Evolutionary conservation across 2,888 invertebrate species (phyloP), one percentile per base, ranked within the genome.

Genomic region (Ochlodes sylvanus): DNA sequence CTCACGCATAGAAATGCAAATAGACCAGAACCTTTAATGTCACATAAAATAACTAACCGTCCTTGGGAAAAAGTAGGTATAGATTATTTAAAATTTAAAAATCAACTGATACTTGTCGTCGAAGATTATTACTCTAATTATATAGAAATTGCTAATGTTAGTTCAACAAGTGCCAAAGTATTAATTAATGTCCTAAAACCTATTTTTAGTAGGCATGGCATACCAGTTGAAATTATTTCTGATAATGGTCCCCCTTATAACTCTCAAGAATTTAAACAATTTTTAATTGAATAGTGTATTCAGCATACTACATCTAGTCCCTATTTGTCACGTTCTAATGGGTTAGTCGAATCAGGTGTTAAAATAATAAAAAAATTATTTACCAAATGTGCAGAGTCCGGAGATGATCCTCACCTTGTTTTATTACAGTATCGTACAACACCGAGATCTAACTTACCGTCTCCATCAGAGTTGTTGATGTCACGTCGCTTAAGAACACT

Each of bases 51-150:
- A 19, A n/a, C 56, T 73, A 73, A 17, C 12, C 9, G 52, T 58
- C 52, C 19, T 57, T 57, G 47, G 17, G 66, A 56, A 68, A 58
- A 60, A 72, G 75, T 60, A 64, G 73, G 73, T 64, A 64, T 74
- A 19, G 73, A 74, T 74, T 72, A 72, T 66, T 47, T 75, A 44
- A 69, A 73, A 54, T 72, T 64, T 70, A 73, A 74, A 63, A 21
- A 34, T 50, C n/a, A 65, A 70, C 63, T 73, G 69, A 71, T 70
- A 69, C 54, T 73, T 41, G 70, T 73, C 14, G 21, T 73, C 7
- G 56, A 71, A 58, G 75, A 73, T 69, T 75, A 74, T 71, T 76
- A 72, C 55, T 76, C 76, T 52, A 74, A 75, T 57, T 75, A 62
- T 63, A 73, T 74, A 62, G 74, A 73, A 69, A 56, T n/a, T n/a